Percentiles rank a stretch among this genome's conserved stretches.
phyloP scores from a whole-genome alignment of 2,113 vertebrate species.

The Aegotheles bennettii region DNA sequence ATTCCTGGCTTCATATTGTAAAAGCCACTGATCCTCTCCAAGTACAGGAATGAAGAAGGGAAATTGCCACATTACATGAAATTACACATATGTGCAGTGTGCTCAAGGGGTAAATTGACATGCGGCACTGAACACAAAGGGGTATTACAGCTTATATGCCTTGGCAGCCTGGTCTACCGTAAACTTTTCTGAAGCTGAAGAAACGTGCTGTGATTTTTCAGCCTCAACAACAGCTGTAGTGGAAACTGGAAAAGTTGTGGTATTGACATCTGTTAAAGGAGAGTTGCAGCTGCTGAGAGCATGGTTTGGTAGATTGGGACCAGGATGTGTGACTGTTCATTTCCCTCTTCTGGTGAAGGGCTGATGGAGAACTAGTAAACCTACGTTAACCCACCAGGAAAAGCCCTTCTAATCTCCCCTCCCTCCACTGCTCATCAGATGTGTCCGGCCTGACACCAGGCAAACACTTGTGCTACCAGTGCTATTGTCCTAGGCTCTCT shows the following conservation, averaged over 20 bases:
- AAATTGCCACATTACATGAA: neutral
- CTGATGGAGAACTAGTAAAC: neutral
- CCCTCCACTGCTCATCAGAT: neutral
- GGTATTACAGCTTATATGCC: neutral
- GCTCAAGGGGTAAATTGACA: neutral
- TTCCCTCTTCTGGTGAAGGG: neutral
- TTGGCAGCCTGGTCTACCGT: neutral
- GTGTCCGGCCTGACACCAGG: neutral
- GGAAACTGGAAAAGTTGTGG: neutral
- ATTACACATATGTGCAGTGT: neutral
- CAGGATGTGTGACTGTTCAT: neutral
- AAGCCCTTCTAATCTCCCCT: neutral
- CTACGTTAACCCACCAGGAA: neutral
- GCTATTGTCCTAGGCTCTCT: rapidly evolving
- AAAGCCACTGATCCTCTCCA: neutral
- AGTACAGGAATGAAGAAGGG: neutral
- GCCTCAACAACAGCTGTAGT: neutral
- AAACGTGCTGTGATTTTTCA: neutral
- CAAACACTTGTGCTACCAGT: neutral
- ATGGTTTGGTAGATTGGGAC: neutral
- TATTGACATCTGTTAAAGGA: neutral
- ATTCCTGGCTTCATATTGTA: neutral
- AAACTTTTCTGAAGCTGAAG: neutral
- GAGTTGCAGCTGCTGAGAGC: neutral
- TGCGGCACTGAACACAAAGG: neutral